These are phyloP conservation scores for Triplophysa siluroides DNA, from an alignment of 2,113 vertebrate genomes.

Conservation along the genomic window DNA sequence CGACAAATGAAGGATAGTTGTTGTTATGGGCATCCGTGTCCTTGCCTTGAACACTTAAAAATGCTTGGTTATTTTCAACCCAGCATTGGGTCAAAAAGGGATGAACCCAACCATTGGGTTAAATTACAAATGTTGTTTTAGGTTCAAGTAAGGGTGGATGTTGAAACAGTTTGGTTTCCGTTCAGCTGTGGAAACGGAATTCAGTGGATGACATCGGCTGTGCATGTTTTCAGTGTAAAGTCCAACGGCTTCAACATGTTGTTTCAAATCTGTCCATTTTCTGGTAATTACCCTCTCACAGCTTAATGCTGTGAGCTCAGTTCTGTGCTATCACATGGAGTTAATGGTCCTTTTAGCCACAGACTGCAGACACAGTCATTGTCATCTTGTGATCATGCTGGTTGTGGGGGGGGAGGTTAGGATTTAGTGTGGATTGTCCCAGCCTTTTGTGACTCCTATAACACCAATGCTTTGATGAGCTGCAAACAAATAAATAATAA, in stretches of 20 bases:
- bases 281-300: constrained; percentile 23
- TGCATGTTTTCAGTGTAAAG: not conserved
- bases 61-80: too few species aligned
- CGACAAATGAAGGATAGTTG: too few species aligned
- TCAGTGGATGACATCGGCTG: not conserved
- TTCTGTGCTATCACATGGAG: not conserved
- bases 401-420: not conserved
- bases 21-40: too few species aligned
- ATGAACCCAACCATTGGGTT: not conserved
- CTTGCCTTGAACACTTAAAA: too few species aligned
- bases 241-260: constrained; percentile 13
- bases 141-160: not conserved
- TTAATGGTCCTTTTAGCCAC: constrained; percentile 35
- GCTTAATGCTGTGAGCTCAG: constrained; percentile 16
- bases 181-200: not conserved
- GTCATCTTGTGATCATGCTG: not conserved
- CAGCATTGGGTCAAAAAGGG: too few species aligned
- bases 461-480: not conserved
- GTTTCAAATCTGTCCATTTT: constrained; percentile 24
- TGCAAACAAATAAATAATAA: not conserved
- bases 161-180: not conserved
- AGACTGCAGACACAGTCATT: not conserved
- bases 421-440: not conserved
- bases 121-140: not conserved
- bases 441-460: constrained; percentile 1